phyloP scores from a whole-genome alignment of 2,888 invertebrate genomes.

The Tipula vernalis region DNA sequence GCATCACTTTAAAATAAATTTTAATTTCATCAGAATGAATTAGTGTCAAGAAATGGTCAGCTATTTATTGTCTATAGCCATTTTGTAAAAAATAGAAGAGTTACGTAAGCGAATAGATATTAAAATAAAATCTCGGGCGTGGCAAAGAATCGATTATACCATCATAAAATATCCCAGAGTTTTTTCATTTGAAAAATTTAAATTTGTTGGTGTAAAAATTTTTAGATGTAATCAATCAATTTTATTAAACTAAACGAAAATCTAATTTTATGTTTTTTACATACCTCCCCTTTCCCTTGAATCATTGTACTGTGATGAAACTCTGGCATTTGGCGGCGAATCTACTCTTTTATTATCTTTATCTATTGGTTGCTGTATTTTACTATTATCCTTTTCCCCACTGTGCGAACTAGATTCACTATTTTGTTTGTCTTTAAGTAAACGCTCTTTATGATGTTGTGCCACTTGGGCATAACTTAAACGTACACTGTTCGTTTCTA shows the following conservation, averaged over 20 bases:
- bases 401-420: conserved; percentile 11
- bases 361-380: conserved; percentile 16
- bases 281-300: conserved; percentile 19
- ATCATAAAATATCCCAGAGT: too few relatives aligned
- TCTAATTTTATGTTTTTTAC: conserved; percentile 11
- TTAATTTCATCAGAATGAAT: too few relatives aligned
- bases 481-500: conserved; percentile 19
- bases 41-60: too few relatives aligned
- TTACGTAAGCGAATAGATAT: too few relatives aligned
- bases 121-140: too few relatives aligned
- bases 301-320: conserved; percentile 14
- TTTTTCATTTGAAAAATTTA: too few relatives aligned
- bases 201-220: too few relatives aligned
- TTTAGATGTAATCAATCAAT: too few relatives aligned
- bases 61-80: too few relatives aligned
- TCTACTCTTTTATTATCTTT: conserved; percentile 17
- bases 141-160: too few relatives aligned
- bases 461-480: conserved; percentile 56
- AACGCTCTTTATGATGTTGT: conserved; percentile 45
- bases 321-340: conserved; percentile 12
- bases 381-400: conserved; percentile 14
- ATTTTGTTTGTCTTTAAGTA: conserved; percentile 22
- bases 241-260: neutral
- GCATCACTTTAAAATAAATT: too few relatives aligned
- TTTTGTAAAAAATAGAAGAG: too few relatives aligned